Conservation (phyloP, 1,140 invertebrate genomes). For the Rhysida immarginata region DNA sequence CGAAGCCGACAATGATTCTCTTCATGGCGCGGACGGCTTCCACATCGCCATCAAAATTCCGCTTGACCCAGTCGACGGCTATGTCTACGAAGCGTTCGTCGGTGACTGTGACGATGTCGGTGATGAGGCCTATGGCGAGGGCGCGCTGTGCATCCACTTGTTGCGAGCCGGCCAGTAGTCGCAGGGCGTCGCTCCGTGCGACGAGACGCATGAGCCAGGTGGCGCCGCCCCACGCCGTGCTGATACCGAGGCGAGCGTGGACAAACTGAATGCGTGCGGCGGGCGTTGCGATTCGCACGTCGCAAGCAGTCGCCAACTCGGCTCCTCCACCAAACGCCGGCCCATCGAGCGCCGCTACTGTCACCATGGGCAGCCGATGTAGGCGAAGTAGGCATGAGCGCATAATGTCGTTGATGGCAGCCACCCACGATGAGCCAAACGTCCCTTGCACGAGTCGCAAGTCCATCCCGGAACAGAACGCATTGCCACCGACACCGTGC, state of each 20-base stretch:
- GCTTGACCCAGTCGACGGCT: conserved; percentile 28
- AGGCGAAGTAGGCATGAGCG: conserved; percentile 33
- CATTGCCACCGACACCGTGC: conserved; percentile 29
- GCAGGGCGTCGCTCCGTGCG: conserved; percentile 31
- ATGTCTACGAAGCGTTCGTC: conserved; percentile 18
- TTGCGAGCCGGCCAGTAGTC: conserved; percentile 31
- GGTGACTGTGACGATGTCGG: conserved; percentile 20
- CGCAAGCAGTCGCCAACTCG: conserved; percentile 39
- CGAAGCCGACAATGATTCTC: too few species aligned
- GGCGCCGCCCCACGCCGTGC: conserved; percentile 41
- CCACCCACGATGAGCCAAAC: conserved; percentile 26
- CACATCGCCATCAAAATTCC: conserved; percentile 20
- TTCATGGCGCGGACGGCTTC: conserved; percentile 31
- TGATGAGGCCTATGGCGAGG: conserved; percentile 26
- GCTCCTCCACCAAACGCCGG: conserved; percentile 42
- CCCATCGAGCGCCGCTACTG: conserved; percentile 38
- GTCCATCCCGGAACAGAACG: conserved; percentile 45
- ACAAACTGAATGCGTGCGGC: conserved; percentile 37
- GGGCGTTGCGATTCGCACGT: conserved; percentile 35
- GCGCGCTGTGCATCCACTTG: conserved; percentile 29
- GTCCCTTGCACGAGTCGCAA: conserved; percentile 33
- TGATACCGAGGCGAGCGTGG: conserved; percentile 40
- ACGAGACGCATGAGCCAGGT: conserved; percentile 32
- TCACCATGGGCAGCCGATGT: conserved; percentile 35
- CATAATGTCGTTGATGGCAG: conserved; percentile 37